Evolutionary conservation across 2,113 vertebrate genomes (phyloP).

Genomic region (Eubucco bourcierii): DNA sequence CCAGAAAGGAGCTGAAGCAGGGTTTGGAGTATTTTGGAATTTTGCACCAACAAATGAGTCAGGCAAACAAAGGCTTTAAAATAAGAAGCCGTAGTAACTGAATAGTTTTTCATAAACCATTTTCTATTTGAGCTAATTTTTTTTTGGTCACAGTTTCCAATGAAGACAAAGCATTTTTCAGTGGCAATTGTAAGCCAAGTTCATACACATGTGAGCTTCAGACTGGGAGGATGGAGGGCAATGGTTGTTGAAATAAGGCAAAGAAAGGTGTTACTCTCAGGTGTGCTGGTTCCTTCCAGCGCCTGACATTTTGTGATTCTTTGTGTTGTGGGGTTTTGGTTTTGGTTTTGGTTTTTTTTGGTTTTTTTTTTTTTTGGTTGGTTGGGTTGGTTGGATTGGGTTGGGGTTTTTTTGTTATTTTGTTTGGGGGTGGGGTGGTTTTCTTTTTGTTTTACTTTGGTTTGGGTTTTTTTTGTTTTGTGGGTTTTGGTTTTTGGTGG

Average conservation of each 20-base stretch:
- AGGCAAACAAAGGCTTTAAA: background rate
- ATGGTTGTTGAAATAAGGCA: background rate
- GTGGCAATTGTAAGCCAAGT: background rate
- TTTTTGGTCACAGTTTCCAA: background rate
- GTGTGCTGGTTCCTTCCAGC: background rate
- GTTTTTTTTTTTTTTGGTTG: no score
- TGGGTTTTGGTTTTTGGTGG: no score
- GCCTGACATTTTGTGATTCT: no score
- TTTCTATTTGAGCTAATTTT: background rate
- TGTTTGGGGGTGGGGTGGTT: no score
- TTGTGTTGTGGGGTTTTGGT: no score
- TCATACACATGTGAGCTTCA: background rate
- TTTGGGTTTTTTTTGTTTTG: no score
- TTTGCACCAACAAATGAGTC: background rate
- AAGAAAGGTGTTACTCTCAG: background rate
- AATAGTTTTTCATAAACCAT: background rate
- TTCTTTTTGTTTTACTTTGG: no score
- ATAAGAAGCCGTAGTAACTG: background rate
- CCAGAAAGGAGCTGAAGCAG: background rate
- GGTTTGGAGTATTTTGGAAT: background rate
- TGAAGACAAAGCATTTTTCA: background rate
- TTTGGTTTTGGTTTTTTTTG: no score
- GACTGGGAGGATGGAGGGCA: accelerated
- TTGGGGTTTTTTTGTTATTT: no score
- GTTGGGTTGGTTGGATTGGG: no score